phyloP scores from a whole-genome alignment of 1,140 invertebrate genomes.

The Anastatus disparis region DNA sequence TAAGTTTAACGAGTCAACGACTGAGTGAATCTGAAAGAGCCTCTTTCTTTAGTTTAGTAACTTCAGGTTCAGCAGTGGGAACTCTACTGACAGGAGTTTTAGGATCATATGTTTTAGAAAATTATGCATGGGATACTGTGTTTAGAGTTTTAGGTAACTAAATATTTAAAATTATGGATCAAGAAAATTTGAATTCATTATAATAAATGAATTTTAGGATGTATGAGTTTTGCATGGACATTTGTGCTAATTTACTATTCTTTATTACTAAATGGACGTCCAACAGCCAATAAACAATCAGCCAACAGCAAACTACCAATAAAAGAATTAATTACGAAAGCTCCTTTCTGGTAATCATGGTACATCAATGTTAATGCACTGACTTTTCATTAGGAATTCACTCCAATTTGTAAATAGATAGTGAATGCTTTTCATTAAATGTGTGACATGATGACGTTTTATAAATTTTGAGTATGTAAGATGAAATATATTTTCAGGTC shows the following conservation, averaged over 20 bases:
- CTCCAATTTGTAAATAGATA: conserved; percentile 1
- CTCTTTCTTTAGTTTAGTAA: conserved; percentile 77
- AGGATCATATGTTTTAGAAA: conserved; percentile 76
- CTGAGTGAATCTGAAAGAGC: conserved; percentile 74
- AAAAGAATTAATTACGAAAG: conserved; percentile 68
- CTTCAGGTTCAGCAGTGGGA: conserved; percentile 74
- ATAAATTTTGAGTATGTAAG: too few species aligned
- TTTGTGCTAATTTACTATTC: conserved; percentile 66
- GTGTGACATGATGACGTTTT: too few species aligned
- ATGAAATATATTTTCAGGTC: conserved; percentile 66
- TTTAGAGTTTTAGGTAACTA: conserved; percentile 76
- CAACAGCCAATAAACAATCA: conserved; percentile 48
- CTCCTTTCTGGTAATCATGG: conserved; percentile 69
- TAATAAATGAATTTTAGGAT: conserved; percentile 64
- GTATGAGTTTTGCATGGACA: conserved; percentile 70
- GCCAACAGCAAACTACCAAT: conserved; percentile 66
- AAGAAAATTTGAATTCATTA: too few species aligned
- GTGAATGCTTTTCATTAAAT: conserved; percentile 47
- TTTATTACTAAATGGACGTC: conserved; percentile 55
- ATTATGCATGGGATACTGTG: conserved; percentile 75
- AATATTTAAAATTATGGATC: neutral
- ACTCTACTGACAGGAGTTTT: conserved; percentile 76
- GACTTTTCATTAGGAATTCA: neutral
- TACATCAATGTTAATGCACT: conserved; percentile 38
- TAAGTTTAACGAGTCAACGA: conserved; percentile 76